These are phyloP conservation scores for Perca schrenkii DNA, from an alignment of 2,113 vertebrate genomes.

Conservation along the genomic window DNA sequence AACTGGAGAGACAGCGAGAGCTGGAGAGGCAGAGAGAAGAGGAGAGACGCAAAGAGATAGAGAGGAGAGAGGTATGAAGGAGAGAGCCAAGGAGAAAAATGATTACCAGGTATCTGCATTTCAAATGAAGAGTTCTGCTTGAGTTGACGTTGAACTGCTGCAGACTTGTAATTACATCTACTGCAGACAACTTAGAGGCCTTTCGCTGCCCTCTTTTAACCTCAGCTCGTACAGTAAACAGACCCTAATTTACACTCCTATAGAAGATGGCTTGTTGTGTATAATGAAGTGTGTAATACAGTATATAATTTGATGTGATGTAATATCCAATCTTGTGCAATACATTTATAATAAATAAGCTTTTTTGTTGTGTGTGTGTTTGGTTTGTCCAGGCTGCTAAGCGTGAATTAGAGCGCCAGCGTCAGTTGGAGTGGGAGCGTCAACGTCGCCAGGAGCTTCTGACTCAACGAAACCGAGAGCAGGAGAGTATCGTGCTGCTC, in stretches of 20 bases:
- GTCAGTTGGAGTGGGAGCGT: slow-evolving; percentile 97
- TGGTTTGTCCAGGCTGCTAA: slow-evolving; percentile 89
- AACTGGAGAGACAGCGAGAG: slow-evolving; percentile 93
- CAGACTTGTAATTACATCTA: slow-evolving; percentile 30
- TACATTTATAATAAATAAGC: too few species aligned
- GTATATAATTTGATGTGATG: background rate
- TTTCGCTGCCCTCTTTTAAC: background rate
- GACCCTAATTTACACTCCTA: background rate
- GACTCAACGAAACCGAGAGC: slow-evolving; percentile 95
- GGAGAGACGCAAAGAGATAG: slow-evolving; percentile 82
- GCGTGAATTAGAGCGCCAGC: slow-evolving; percentile 94
- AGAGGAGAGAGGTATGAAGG: slow-evolving; percentile 79
- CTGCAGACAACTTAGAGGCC: background rate
- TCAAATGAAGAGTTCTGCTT: slow-evolving; percentile 33
- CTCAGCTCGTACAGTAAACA: background rate
- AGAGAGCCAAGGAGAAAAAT: background rate
- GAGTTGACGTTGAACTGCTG: slow-evolving; percentile 18
- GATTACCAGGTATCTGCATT: background rate
- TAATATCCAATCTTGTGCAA: background rate
- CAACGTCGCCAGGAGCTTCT: slow-evolving; percentile 95
- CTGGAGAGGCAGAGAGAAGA: slow-evolving; percentile 93
- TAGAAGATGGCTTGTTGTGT: background rate
- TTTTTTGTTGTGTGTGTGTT: slow-evolving; percentile 13
- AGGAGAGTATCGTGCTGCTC: slow-evolving; percentile 96
- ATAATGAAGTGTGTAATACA: slow-evolving; percentile 4